Evolutionary conservation across 23 tunicate species (phyloP).

Genomic region (Phallusia fumigata): DNA sequence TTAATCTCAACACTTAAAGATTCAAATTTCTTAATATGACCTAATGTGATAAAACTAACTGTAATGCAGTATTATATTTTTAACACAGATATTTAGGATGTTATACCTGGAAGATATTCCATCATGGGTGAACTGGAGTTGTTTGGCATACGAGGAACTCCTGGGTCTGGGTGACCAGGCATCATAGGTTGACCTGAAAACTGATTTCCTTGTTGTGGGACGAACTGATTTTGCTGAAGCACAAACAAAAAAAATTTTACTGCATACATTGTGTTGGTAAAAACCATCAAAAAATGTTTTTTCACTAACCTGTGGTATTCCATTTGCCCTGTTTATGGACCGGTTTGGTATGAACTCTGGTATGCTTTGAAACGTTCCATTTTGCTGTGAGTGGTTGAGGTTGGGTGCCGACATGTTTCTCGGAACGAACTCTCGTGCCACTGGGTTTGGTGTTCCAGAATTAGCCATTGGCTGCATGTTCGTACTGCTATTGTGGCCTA

Average conservation of each 20-base stretch:
- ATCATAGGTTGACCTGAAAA: slow-evolving; percentile 10
- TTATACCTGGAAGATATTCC: slow-evolving; percentile 28
- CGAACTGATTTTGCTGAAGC: background rate
- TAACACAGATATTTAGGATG: too few species aligned
- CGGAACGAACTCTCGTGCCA: slow-evolving; percentile 78
- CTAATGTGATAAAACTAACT: too few species aligned
- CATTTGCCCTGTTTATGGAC: slow-evolving; percentile 10
- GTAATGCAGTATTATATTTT: too few species aligned
- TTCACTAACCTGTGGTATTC: slow-evolving; percentile 25
- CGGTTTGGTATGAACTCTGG: slow-evolving; percentile 57
- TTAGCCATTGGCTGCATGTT: background rate
- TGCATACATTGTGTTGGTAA: too few species aligned
- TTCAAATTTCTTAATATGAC: too few species aligned
- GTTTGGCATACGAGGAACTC: slow-evolving; percentile 6
- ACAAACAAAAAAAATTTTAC: too few species aligned
- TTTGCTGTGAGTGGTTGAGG: slow-evolving; percentile 48
- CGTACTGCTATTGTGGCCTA: background rate
- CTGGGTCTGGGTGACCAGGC: slow-evolving; percentile 11
- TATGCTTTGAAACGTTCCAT: slow-evolving; percentile 24
- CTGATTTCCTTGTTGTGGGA: slow-evolving; percentile 7
- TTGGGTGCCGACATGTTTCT: slow-evolving; percentile 83
- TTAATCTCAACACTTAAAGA: too few species aligned
- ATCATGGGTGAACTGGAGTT: slow-evolving; percentile 15
- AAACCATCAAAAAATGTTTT: background rate
- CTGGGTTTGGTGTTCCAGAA: slow-evolving; percentile 50